phyloP scores from a whole-genome alignment of 2,797 vertebrate genomes.

The Lagorchestes hirsutus region DNA sequence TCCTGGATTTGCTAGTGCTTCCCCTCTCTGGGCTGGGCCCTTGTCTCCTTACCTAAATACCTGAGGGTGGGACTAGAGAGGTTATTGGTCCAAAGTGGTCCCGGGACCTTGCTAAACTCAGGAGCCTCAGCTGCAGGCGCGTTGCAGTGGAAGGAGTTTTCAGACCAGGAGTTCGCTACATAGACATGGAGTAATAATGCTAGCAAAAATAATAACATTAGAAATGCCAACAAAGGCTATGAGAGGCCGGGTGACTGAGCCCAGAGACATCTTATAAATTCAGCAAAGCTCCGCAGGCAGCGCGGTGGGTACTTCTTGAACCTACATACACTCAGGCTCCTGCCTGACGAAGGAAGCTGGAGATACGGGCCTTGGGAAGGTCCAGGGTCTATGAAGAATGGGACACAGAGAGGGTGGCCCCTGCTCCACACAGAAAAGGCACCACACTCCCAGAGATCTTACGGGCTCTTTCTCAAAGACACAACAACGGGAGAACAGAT shows the following conservation, averaged over 20 bases:
- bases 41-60: not conserved
- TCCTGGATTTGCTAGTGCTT: not conserved
- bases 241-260: not conserved
- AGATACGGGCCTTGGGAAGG: conserved; percentile 61
- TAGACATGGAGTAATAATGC: not conserved
- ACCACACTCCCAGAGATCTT: conserved; percentile 67
- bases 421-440: conserved; percentile 72
- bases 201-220: not conserved
- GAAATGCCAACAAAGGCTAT: not conserved
- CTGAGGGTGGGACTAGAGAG: not conserved
- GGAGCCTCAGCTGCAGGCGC: not conserved
- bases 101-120: not conserved
- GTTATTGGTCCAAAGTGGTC: no score
- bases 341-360: conserved; percentile 51
- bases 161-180: not conserved
- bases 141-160: not conserved
- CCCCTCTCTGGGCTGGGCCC: not conserved
- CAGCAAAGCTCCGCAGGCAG: not conserved
- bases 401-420: conserved; percentile 68
- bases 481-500: conserved; percentile 76
- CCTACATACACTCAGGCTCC: not conserved
- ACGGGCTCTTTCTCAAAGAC: conserved; percentile 80
- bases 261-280: not conserved
- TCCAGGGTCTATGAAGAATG: conserved; percentile 73
- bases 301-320: no score